Base-by-base conservation (phyloP, 2,113 vertebrate genomes). In the Cyphomyrus discorhynchus region DNA sequence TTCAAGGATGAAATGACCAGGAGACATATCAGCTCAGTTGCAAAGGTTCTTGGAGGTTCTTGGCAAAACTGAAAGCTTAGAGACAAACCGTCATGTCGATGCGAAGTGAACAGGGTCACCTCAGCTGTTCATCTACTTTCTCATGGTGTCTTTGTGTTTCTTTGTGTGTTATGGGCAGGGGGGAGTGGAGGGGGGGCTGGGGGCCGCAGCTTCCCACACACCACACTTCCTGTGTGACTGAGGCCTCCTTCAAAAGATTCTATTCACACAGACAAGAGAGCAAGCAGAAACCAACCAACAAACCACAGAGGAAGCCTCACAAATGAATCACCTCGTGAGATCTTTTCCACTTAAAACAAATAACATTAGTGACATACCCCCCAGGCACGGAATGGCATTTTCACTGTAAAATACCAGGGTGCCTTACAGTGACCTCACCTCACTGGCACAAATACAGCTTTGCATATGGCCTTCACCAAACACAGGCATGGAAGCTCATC, bases 181-280 rank as follows among this genome's bases (percentile, higher is more conserved):
- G 46, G 9, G 39, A 24, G 19, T 4, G 17, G 17, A 39, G 39
- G 39, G 83, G 9, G 39, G 17, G 5, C 1, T 17, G 13, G 46
- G 85, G 50, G 50, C 13, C 39, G 31, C n/a, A n/a, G 24, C 93
- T 92, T 93, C 90, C 93, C 92, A 35, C 85, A 87, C 90, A 15
- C 89, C 1, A 0, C 92, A 92, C 92, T 94, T 92, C 93, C 94
- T 91, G 21, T 89, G 92, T 93, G 92, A 92, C 52, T 88, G 80
- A 82, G 27, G 47, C 47, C 85, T 42, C 15, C 70, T 39, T 53
- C 70, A 77, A 95, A 86, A 94, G 92, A 56, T 85, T 92, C 90
- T 88, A 85, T 94, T 96, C 93, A 95, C 86, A 89, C n/a, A 53
- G 47, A 49, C 49, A 92, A 93, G 89, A 86, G 53, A 27, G 70